Evolutionary conservation across 2,888 invertebrate species (phyloP), one percentile per base, ranked within the genome.

Genomic region (Tribolium freemani): DNA sequence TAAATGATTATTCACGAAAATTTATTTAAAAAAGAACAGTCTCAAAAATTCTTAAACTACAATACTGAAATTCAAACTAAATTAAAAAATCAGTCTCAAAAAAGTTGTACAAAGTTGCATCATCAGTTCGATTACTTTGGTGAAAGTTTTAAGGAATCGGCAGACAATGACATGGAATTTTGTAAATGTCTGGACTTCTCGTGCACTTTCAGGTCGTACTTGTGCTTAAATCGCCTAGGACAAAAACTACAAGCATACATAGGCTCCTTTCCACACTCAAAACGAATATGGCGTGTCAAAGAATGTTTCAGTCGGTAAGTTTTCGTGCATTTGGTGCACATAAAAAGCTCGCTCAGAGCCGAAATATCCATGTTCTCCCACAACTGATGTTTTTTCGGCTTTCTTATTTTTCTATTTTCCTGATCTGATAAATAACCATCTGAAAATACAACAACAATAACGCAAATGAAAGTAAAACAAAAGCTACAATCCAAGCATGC

Each of bases 231-330:
- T 80, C 88, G 89, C 83, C 90, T 90, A 80, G 90, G 89, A 83
- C 91, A 91, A 78, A 90, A 87, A 44, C 88, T 88, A 76, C 91
- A 91, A 75, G 90, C 89, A 82, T 91, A 90, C 79, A 89, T 89
- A 0, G 91, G 91, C 77, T 90, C 90, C 64, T 88, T 86, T 0
- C 88, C 89, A 73, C 89, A 89, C 75, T 89, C 89, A 78, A 88
- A 88, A 71, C 85, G 85, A 5, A 88, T 84, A 75, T 89, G 89
- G 10, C 89, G 84, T 78, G 89, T 90, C 9, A 89, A 81, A 21
- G 88, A 88, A 75, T 88, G 88, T 1, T 86, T 85, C 11, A 88
- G 81, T 9, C 86, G 85, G 78, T 89, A 89, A 13, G 85, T 83
- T 76, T 89, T 89, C 0, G 88, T 88, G 77, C 89, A 89, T 48